Percentiles rank a stretch among this genome's conserved stretches.
phyloP scores from a whole-genome alignment of 2,888 invertebrate genomes.

The Agrotis exclamationis region DNA sequence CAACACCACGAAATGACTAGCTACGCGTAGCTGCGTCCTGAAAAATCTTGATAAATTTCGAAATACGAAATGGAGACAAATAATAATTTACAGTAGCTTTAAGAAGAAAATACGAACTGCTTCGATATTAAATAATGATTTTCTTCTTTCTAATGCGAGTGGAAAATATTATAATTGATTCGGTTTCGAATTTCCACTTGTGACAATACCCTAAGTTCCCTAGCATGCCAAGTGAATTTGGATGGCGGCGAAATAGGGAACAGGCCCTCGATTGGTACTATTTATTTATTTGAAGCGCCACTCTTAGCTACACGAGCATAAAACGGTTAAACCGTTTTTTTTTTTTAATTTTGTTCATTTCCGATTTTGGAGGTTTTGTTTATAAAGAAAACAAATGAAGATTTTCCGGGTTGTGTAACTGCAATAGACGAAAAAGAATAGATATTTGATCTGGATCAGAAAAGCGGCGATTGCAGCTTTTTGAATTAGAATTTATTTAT shows the following conservation, averaged over 20 bases:
- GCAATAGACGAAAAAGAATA: neutral
- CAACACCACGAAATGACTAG: no score
- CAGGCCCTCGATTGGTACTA: neutral
- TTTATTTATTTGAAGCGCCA: constrained; percentile 1
- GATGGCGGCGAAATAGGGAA: constrained; percentile 8
- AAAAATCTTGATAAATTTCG: no score
- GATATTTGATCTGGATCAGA: neutral
- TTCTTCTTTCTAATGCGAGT: neutral
- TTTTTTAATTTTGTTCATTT: neutral
- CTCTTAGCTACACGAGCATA: neutral
- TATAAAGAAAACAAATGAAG: neutral
- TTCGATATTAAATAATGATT: neutral
- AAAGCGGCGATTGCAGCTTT: no score
- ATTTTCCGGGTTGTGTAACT: neutral
- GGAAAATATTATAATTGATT: no score
- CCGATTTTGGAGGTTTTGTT: neutral
- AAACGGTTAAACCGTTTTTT: neutral
- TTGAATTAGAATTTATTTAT: no score
- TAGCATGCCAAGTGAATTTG: neutral
- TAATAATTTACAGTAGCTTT: neutral
- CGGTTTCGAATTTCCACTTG: neutral
- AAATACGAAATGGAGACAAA: no score
- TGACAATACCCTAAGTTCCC: neutral
- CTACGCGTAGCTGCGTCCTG: no score
- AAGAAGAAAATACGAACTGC: neutral